Conservation (phyloP, 2,888 invertebrate species). For the Drosophila helvetica region DNA sequence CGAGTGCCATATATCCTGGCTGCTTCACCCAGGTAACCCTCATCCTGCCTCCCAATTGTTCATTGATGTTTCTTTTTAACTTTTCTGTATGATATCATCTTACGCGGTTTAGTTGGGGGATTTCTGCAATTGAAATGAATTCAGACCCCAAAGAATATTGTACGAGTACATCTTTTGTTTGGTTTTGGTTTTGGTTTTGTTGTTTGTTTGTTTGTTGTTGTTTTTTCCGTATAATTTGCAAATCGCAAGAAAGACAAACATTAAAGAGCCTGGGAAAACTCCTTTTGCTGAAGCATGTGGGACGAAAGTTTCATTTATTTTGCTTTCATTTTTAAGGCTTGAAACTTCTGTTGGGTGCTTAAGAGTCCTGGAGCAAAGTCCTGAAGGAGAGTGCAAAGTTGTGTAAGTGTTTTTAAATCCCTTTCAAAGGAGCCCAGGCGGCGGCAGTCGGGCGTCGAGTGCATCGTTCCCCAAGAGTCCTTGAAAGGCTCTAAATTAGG, state of each 20-base stretch:
- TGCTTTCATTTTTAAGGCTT: constrained; percentile 58
- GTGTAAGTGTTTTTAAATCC: constrained; percentile 67
- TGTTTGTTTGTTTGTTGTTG: neutral
- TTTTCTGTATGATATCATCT: constrained; percentile 36
- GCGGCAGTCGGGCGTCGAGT: constrained; percentile 35
- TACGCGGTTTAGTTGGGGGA: constrained; percentile 27
- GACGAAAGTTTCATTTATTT: constrained; percentile 46
- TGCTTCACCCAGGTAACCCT: constrained; percentile 29
- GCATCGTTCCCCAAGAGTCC: constrained; percentile 44
- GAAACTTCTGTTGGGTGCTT: constrained; percentile 69
- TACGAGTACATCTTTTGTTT: constrained; percentile 37
- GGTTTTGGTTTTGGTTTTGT: constrained; percentile 4
- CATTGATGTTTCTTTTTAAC: constrained; percentile 45
- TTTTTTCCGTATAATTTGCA: constrained; percentile 54
- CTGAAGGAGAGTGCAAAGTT: constrained; percentile 64
- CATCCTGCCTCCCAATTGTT: constrained; percentile 10
- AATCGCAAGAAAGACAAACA: constrained; percentile 37
- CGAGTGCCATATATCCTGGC: constrained; percentile 31
- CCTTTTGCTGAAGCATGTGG: constrained; percentile 34
- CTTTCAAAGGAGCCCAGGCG: constrained; percentile 23
- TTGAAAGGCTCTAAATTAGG: constrained; percentile 44
- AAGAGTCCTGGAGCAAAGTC: constrained; percentile 45
- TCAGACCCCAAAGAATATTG: constrained; percentile 22
- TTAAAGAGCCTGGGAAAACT: constrained; percentile 41
- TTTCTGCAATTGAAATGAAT: constrained; percentile 29